Base-by-base conservation (phyloP, 2,113 vertebrate genomes). In the Saguinus imperator region DNA sequence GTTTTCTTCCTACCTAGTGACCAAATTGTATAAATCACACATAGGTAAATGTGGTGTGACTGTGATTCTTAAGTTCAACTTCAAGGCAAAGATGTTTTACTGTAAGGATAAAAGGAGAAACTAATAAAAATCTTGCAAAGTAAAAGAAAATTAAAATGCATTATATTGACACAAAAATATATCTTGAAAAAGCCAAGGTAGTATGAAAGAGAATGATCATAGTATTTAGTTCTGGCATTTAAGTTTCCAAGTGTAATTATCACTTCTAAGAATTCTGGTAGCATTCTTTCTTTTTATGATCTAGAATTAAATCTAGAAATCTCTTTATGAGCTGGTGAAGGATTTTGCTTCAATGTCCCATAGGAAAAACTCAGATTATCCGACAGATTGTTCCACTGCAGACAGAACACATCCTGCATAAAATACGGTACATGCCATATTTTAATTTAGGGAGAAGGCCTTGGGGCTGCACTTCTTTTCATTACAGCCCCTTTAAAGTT, bases 61-160 rank as follows among this genome's bases (percentile, higher is more conserved):
- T 21, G 20, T 61, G 80, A 73, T 72, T 93, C 58, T 50, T 40
- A 93, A 96, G 8, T 61, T 58, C 50, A 50, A 77, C 29, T 68
- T 52, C 58, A 87, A 1, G 92, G 66, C 68, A 87, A 95, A 92
- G 37, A 95, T 6, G 4, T 68, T 80, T 92, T 70, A 96, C 29
- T 58, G 8, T 93, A 89, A 97, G 57, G 93, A 75, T 86, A 21
- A 88, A 87, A 94, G 43, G 55, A 90, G 17, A 91, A 91, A 89
- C 8, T 72, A 40, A 89, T 18, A 87, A 37, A 82, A 83, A 84
- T 58, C 11, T 13, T 61, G 16, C 8, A 86, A 11, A 29, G 84
- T 57, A 87, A 95, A 91, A 94, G 91, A 68, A 11, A 70, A 76
- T 64, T 35, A 66, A 88, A 94, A 45, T 40, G 27, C 10, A 68